Evolutionary conservation across 2,888 invertebrate genomes (phyloP), one percentile per base, ranked within the genome.

Genomic region (Microchrysa polita): DNA sequence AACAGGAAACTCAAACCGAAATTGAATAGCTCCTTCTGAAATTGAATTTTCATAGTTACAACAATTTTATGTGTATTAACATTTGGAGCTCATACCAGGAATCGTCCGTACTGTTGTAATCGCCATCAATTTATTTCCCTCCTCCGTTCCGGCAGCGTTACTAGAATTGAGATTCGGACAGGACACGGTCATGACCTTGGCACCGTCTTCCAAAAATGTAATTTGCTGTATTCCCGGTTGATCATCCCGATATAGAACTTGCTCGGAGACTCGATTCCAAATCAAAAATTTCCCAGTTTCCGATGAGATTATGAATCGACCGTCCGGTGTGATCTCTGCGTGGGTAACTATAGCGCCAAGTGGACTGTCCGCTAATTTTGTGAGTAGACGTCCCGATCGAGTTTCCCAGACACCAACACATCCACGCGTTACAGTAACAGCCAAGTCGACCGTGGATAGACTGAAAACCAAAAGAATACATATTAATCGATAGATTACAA

Each of bases 371-470:
- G 97, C 95, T 42, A 97, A 86, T 81, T 94, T 95, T 0, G 94
- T 90, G 75, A 93, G 85, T n/a, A 97, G 86, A 78, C 91, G 91
- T 0, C 97, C 97, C 0, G 92, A 91, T 77, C 92, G 89, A 23
- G 96, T 89, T 83, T 96, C 93, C 97, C 98, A 99, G 1, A 98
- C 91, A 0, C 97, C 98, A 77, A 98, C 94, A 81, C 96, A 97
- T 79, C 94, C 95, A 75, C 98, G 88, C 0, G 98, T 98, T 0
- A 95, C 96, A 0, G 97, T 97, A 0, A 94, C 94, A 5, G 96
- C 97, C 48, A 97, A 86, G 72, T 92, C 90, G 78, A 93, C 91
- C 69, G 93, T 89, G 0, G 93, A 93, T 55, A 95, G 86, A 79
- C 94, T 94, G 79, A 7, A 80, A 78, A 44, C 73, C n/a, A 2